Percentiles rank a stretch among this genome's conserved stretches.
Conservation (phyloP, 1,140 invertebrate species). For the Stegodyphus mimosarum region DNA sequence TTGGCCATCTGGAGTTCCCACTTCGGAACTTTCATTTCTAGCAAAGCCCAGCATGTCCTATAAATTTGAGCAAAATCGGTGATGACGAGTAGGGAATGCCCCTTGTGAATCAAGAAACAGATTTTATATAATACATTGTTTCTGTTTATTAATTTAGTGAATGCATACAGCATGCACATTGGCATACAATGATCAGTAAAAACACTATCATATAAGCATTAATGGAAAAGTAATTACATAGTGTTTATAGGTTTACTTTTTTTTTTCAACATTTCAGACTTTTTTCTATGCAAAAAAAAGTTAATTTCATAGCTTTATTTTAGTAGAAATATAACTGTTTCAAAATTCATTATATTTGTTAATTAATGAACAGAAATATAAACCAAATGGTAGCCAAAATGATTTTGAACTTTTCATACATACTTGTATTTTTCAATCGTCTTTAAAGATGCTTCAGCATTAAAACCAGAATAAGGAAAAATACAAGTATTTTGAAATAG, state of each 20-base stretch:
- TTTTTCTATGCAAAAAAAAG: neutral
- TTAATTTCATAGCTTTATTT: neutral
- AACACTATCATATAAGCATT: too few species aligned
- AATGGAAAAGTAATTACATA: neutral
- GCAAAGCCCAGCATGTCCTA: too few species aligned
- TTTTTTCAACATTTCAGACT: neutral
- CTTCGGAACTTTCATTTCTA: too few species aligned
- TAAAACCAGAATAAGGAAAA: slow-evolving; percentile 77
- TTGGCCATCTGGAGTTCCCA: too few species aligned
- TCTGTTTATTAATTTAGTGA: too few species aligned
- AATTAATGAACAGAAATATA: neutral
- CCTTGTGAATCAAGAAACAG: too few species aligned
- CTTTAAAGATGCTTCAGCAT: slow-evolving; percentile 76
- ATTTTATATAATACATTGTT: too few species aligned
- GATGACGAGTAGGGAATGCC: too few species aligned
- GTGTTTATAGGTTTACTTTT: neutral
- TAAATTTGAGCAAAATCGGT: too few species aligned
- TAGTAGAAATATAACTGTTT: neutral
- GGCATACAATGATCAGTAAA: too few species aligned
- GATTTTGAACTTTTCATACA: neutral
- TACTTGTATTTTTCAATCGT: slow-evolving; percentile 79
- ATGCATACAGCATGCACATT: too few species aligned
- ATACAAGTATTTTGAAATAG: slow-evolving; percentile 79
- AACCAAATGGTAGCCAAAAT: neutral
- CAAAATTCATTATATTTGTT: neutral